These are phyloP conservation scores for Chinchilla lanigera DNA, from an alignment of 2,113 vertebrate species.

Conservation along the genomic window DNA sequence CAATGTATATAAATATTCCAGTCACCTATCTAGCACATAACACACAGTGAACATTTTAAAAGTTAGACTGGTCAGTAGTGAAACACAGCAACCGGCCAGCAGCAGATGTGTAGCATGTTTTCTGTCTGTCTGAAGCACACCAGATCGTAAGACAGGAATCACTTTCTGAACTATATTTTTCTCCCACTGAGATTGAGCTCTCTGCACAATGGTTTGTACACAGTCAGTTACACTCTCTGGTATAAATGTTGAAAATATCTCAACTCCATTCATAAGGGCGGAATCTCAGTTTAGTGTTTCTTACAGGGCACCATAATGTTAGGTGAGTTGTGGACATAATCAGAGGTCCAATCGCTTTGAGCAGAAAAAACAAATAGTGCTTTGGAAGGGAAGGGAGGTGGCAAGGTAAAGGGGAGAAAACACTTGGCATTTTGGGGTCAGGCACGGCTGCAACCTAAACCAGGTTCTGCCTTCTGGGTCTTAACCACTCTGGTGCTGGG, in stretches of 20 bases:
- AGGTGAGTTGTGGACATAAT: not conserved
- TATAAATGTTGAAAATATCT: not conserved
- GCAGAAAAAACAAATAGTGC: rapidly evolving
- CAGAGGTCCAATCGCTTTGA: not conserved
- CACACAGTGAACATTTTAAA: not conserved
- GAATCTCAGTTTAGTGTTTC: not conserved
- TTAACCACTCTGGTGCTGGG: not conserved
- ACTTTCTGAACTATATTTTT: rapidly evolving
- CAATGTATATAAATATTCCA: not conserved
- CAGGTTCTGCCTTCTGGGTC: rapidly evolving
- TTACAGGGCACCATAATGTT: not conserved
- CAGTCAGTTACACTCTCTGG: not conserved
- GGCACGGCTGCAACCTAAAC: rapidly evolving
- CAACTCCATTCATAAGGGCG: not conserved
- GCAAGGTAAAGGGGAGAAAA: rapidly evolving
- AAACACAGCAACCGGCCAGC: not conserved
- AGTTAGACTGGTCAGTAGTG: not conserved
- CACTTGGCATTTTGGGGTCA: rapidly evolving
- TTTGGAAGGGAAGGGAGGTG: not conserved
- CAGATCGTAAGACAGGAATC: rapidly evolving
- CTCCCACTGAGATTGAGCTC: not conserved
- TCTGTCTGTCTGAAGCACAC: rapidly evolving
- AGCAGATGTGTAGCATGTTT: not conserved
- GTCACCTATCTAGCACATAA: not conserved
- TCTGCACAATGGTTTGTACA: not conserved